Percentiles rank a stretch among this genome's conserved stretches.
Evolutionary conservation across 2,113 vertebrate species (phyloP).

Genomic region (Gasterosteus aculeatus): DNA sequence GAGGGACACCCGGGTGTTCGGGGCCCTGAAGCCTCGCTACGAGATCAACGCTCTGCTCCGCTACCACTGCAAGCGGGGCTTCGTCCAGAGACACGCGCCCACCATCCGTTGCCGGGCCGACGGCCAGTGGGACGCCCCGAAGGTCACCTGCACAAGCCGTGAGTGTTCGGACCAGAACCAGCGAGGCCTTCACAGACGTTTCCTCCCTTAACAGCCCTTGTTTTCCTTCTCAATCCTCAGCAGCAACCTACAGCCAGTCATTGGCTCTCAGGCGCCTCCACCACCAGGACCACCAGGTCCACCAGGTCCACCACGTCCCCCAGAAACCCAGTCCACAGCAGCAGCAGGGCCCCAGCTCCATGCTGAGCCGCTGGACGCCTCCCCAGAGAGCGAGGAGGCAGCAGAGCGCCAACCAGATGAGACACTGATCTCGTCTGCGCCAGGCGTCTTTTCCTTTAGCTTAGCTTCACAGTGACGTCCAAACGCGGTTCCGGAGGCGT

Average conservation of each 20-base stretch:
- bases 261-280: conserved; percentile 82
- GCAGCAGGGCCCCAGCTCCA: conserved; percentile 3
- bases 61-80: conserved; percentile 94
- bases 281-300: conserved; percentile 76
- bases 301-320: conserved; percentile 61
- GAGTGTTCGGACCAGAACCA: conserved; percentile 70
- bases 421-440: conserved; percentile 31
- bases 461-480: neutral
- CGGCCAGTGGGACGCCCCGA: conserved; percentile 92
- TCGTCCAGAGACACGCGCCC: conserved; percentile 92
- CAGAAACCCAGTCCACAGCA: neutral
- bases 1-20: conserved; percentile 90
- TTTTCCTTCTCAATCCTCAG: conserved; percentile 73
- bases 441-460: neutral
- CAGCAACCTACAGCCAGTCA: conserved; percentile 89
- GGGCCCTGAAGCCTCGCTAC: conserved; percentile 89
- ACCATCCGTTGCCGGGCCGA: conserved; percentile 90
- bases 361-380: conserved; percentile 21
- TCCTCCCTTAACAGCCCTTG: neutral
- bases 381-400: conserved; percentile 51
- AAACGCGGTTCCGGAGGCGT: conserved; percentile 25
- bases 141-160: conserved; percentile 93
- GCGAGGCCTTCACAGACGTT: neutral
- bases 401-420: neutral
- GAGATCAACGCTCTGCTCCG: conserved; percentile 93